Percentiles rank a stretch among this genome's conserved stretches.
Conservation (phyloP, 2,797 vertebrate genomes). For the Pelochelys cantorii region DNA sequence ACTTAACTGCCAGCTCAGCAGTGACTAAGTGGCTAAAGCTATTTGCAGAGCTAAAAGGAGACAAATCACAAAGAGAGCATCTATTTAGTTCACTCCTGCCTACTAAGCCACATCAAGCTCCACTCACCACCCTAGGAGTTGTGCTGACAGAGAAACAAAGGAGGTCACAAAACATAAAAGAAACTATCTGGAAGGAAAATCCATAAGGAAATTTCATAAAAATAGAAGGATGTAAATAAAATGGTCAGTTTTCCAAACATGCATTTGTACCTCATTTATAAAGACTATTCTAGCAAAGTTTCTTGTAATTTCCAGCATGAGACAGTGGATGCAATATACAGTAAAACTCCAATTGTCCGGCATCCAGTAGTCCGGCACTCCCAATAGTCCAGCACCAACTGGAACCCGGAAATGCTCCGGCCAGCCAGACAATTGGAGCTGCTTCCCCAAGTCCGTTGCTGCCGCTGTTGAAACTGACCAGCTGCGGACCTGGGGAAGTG, state of each 20-base stretch:
- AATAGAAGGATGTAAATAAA: background rate
- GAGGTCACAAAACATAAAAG: background rate
- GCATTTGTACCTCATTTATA: background rate
- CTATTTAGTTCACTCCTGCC: background rate
- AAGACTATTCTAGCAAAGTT: background rate
- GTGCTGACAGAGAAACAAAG: rapidly evolving
- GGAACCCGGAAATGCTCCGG: too few species aligned
- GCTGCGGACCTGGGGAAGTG: too few species aligned
- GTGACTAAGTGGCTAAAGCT: background rate
- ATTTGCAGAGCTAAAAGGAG: background rate
- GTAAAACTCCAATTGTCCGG: too few species aligned
- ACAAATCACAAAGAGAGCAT: background rate
- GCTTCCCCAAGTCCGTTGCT: too few species aligned
- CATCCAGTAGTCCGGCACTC: too few species aligned
- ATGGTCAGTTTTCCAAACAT: conserved; percentile 1
- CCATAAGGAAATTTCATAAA: background rate
- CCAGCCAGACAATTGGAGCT: too few species aligned
- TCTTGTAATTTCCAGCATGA: background rate
- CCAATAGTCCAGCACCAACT: too few species aligned
- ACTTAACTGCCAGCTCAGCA: background rate
- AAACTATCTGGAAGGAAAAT: background rate
- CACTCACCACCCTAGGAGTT: background rate
- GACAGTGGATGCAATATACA: background rate
- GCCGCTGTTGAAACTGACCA: too few species aligned
- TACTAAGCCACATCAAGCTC: background rate